Conservation (phyloP, 2,113 vertebrate genomes). For the Fregata magnificens region DNA sequence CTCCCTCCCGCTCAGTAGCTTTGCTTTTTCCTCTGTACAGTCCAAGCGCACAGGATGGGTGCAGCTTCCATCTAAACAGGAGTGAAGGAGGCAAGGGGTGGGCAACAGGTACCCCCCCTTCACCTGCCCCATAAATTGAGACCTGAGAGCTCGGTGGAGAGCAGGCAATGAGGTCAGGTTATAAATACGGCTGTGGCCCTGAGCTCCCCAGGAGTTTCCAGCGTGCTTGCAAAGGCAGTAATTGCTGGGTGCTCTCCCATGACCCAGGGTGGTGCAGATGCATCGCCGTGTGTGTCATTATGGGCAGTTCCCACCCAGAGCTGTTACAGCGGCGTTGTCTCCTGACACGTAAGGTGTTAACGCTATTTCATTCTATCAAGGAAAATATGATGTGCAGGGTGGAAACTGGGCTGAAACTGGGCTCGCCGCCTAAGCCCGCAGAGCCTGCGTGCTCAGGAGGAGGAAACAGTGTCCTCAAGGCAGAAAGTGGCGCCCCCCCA, state of each 20-base stretch:
- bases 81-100: neutral
- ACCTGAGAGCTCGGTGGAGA: neutral
- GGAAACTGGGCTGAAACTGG: neutral
- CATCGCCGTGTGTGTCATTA: rapidly evolving
- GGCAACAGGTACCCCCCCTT: neutral
- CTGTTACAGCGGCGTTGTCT: rapidly evolving
- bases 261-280: rapidly evolving
- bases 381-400: neutral
- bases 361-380: neutral
- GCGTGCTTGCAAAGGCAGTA: neutral
- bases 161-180: neutral
- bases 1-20: neutral
- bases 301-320: neutral
- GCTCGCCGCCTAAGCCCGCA: rapidly evolving
- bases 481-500: neutral
- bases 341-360: neutral
- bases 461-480: neutral
- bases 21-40: neutral
- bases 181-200: rapidly evolving
- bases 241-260: neutral
- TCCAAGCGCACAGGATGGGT: rapidly evolving
- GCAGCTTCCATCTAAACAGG: neutral
- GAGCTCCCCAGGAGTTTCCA: neutral
- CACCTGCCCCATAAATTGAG: neutral
- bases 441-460: neutral